A percentile compares a stretch with the other conserved stretches of the same genome.
These are phyloP conservation scores for Sphinx pinastri DNA, from an alignment of 2,888 invertebrate genomes.

Conservation along the genomic window DNA sequence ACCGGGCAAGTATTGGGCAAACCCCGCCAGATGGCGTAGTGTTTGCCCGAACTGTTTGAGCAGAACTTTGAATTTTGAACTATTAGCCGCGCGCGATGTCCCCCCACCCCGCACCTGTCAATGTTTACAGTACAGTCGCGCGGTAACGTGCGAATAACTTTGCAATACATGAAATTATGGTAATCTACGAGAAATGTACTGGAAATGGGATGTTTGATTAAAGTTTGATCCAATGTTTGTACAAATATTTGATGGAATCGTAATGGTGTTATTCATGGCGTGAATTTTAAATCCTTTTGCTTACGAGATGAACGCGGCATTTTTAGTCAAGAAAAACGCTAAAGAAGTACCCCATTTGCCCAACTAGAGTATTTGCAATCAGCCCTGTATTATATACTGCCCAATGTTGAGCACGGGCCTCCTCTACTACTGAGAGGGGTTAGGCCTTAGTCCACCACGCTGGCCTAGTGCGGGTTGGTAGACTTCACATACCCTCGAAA, in stretches of 20 bases:
- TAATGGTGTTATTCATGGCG: background rate
- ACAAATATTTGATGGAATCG: background rate
- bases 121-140: conserved; percentile 51
- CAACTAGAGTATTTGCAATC: too few relatives aligned
- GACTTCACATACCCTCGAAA: too few relatives aligned
- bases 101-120: conserved; percentile 70
- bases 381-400: too few relatives aligned
- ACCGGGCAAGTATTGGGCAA: conserved; percentile 59
- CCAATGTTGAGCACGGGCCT: too few relatives aligned
- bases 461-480: too few relatives aligned
- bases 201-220: background rate
- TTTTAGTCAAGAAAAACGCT: too few relatives aligned
- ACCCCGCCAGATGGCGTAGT: conserved; percentile 80
- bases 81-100: conserved; percentile 60
- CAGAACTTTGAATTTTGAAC: conserved; percentile 81
- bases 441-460: too few relatives aligned
- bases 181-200: conserved; percentile 20
- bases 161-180: conserved; percentile 32
- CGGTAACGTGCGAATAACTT: conserved; percentile 29
- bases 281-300: background rate
- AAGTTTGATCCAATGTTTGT: background rate
- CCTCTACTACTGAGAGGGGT: too few relatives aligned
- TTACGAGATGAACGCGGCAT: too few relatives aligned
- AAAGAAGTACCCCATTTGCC: too few relatives aligned
- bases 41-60: conserved; percentile 76